Percentiles rank a stretch among this genome's conserved stretches.
Evolutionary conservation across 1,140 invertebrate species (phyloP).

Genomic region (Muscidifurax raptorellus): DNA sequence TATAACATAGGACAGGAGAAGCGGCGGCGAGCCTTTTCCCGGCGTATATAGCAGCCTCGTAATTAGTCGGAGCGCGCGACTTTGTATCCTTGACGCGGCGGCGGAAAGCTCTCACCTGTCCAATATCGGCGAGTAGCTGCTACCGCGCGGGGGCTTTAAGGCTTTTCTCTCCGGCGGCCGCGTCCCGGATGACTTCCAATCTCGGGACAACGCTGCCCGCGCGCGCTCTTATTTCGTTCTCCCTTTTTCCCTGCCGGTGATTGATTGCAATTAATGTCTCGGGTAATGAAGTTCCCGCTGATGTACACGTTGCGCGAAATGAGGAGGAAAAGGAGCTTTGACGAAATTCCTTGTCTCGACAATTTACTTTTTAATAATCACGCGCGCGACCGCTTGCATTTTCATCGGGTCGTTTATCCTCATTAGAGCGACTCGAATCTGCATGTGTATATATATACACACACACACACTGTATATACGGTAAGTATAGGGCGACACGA

Average conservation of each 20-base stretch:
- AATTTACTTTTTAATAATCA: background rate
- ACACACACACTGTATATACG: too few species aligned
- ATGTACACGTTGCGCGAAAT: background rate
- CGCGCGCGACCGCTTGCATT: too few species aligned
- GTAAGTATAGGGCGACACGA: background rate
- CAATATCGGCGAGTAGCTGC: background rate
- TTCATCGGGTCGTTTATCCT: too few species aligned
- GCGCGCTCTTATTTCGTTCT: conserved; percentile 39
- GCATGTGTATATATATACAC: background rate
- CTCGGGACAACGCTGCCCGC: background rate
- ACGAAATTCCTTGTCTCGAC: background rate
- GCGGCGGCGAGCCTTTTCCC: background rate
- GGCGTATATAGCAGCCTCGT: background rate
- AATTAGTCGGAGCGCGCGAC: background rate
- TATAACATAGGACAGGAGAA: too few species aligned
- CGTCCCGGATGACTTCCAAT: conserved; percentile 24
- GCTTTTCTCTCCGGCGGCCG: background rate
- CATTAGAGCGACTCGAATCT: background rate
- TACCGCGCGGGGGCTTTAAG: conserved; percentile 9
- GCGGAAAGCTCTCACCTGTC: background rate
- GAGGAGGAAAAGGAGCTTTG: background rate
- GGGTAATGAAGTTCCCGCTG: conserved; percentile 33
- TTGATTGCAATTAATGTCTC: conserved; percentile 55
- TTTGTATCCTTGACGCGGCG: background rate
- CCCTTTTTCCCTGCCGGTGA: conserved; percentile 43